phyloP scores from a whole-genome alignment of 2,888 invertebrate genomes.

The Trichogramma dendrolimi region DNA sequence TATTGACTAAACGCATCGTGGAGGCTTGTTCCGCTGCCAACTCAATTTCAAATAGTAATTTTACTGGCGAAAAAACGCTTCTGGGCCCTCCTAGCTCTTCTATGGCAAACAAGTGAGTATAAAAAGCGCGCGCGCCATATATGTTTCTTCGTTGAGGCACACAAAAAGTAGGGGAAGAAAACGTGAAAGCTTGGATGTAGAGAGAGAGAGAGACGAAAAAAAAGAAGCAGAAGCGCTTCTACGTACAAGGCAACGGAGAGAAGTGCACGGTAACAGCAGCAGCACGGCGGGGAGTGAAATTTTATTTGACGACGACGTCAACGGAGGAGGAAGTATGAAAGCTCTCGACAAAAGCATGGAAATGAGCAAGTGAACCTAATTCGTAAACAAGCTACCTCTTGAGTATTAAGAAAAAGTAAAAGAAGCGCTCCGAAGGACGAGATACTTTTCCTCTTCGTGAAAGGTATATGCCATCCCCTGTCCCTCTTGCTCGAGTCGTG shows the following conservation, averaged over 20 bases:
- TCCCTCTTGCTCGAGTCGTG: background rate
- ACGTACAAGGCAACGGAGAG: background rate
- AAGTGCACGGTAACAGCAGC: background rate
- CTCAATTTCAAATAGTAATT: slow-evolving; percentile 5
- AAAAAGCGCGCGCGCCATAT: too few species aligned
- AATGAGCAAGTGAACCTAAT: slow-evolving; percentile 23
- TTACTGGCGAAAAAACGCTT: background rate
- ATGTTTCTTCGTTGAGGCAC: background rate
- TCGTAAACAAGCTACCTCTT: slow-evolving; percentile 22
- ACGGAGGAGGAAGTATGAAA: background rate
- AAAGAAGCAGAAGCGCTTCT: slow-evolving; percentile 1
- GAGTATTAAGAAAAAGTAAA: slow-evolving; percentile 10
- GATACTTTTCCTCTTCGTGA: background rate
- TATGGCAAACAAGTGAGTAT: too few species aligned
- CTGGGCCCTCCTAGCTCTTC: too few species aligned
- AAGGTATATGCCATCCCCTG: background rate
- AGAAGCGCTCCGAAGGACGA: background rate
- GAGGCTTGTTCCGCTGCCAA: background rate
- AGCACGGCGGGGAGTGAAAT: slow-evolving; percentile 15
- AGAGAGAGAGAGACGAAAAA: background rate
- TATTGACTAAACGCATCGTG: too few species aligned
- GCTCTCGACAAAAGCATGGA: slow-evolving; percentile 27
- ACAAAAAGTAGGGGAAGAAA: slow-evolving; percentile 6
- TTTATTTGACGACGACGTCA: slow-evolving; percentile 19
- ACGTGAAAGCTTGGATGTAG: background rate